Evolutionary conservation across 2,113 vertebrate species (phyloP).

Genomic region (Colinus virginianus): DNA sequence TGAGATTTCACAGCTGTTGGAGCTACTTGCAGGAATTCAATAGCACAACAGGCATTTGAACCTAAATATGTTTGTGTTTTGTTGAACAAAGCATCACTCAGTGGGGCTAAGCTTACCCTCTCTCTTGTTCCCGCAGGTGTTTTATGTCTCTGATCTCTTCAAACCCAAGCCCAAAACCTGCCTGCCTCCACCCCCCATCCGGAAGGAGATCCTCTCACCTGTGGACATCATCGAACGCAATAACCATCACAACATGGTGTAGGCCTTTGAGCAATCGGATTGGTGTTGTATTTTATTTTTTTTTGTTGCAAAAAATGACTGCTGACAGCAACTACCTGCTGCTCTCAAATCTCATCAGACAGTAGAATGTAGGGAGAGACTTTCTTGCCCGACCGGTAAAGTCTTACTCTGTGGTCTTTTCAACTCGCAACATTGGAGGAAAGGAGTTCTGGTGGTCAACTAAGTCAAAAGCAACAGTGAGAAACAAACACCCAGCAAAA

Average conservation of each 20-base stretch:
- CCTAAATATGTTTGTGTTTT: background rate
- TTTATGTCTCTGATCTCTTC: slow-evolving; percentile 97
- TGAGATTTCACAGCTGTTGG: background rate
- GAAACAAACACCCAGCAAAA: slow-evolving; percentile 43
- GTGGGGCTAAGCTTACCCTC: background rate
- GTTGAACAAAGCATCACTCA: background rate
- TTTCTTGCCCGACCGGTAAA: slow-evolving; percentile 82
- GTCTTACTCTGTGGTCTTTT: slow-evolving; percentile 83
- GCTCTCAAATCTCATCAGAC: slow-evolving; percentile 96
- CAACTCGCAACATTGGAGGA: slow-evolving; percentile 72
- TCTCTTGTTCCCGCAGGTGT: slow-evolving; percentile 82
- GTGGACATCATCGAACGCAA: slow-evolving; percentile 96
- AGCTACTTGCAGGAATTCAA: accelerated
- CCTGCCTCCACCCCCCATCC: slow-evolving; percentile 88
- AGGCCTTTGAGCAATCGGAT: slow-evolving; percentile 51
- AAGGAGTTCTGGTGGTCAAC: slow-evolving; percentile 76
- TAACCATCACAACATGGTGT: slow-evolving; percentile 96
- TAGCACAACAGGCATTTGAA: background rate
- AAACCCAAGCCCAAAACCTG: slow-evolving; percentile 85
- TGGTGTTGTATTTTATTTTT: slow-evolving; percentile 35
- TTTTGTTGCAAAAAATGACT: slow-evolving; percentile 71
- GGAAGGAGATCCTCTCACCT: slow-evolving; percentile 94
- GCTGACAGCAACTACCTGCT: slow-evolving; percentile 88
- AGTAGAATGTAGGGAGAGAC: slow-evolving; percentile 99
- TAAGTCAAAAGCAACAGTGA: slow-evolving; percentile 71